Percentiles rank a stretch among this genome's conserved stretches.
phyloP scores from a whole-genome alignment of 2,113 vertebrate species.

The Thymallus thymallus region DNA sequence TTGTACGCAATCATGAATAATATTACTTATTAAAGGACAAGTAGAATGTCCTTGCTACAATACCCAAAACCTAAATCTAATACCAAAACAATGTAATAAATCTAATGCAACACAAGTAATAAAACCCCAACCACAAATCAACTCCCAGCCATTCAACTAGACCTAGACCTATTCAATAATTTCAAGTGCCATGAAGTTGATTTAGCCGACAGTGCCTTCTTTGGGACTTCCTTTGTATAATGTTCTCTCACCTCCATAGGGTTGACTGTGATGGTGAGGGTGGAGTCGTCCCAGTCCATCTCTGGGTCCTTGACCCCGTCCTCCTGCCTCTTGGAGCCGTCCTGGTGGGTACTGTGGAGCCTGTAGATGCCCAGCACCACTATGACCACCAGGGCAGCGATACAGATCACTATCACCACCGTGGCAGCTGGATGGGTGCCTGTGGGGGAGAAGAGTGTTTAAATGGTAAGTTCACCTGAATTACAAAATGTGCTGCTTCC shows the following conservation, averaged over 20 bases:
- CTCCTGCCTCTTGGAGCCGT: conserved; percentile 68
- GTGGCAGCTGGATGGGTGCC: conserved; percentile 85
- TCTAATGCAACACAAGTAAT: no score
- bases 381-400: conserved; percentile 83
- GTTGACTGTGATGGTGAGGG: conserved; percentile 92
- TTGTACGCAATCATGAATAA: no score
- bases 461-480: not conserved
- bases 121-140: no score
- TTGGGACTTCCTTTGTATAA: no score
- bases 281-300: conserved; percentile 87
- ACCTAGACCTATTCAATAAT: not conserved
- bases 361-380: conserved; percentile 85
- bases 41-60: no score
- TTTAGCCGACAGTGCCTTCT: no score
- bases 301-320: conserved; percentile 78
- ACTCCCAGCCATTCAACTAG: not conserved
- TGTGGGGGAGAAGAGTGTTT: conserved; percentile 46
- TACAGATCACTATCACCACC: conserved; percentile 82
- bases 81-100: no score
- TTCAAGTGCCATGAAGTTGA: no score
- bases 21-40: no score
- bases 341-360: conserved; percentile 78
- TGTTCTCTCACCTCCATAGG: conserved; percentile 89
- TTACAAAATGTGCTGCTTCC: not conserved
- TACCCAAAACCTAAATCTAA: no score